Conservation (phyloP, 2,797 vertebrate species). For the Aulostomus chinensis region DNA sequence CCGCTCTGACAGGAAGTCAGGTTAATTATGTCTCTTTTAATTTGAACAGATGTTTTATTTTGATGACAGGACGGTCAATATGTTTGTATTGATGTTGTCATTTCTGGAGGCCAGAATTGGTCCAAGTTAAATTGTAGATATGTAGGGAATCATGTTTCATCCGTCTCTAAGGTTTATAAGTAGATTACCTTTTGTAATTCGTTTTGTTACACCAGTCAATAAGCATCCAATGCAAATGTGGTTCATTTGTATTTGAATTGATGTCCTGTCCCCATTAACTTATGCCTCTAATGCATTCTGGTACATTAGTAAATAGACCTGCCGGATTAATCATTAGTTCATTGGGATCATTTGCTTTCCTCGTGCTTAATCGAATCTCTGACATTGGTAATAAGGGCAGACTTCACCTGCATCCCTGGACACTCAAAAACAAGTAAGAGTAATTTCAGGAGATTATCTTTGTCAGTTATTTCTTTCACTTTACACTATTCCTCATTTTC, state of each 20-base stretch:
- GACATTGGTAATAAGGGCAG: constrained; percentile 94
- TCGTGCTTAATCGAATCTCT: constrained; percentile 86
- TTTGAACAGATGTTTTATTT: constrained; percentile 62
- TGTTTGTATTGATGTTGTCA: constrained; percentile 73
- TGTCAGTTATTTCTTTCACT: constrained; percentile 50
- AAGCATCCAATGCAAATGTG: constrained; percentile 93
- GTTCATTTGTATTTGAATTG: constrained; percentile 99
- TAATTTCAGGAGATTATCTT: constrained; percentile 58
- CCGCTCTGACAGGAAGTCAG: constrained; percentile 44
- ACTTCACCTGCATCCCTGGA: constrained; percentile 82
- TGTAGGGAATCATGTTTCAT: constrained; percentile 83
- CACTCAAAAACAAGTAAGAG: constrained; percentile 80
- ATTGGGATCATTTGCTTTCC: constrained; percentile 95
- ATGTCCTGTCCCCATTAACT: constrained; percentile 99
- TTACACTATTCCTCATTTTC: constrained; percentile 29
- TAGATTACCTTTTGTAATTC: constrained; percentile 95
- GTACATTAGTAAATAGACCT: constrained; percentile 95
- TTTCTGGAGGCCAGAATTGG: constrained; percentile 70
- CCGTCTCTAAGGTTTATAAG: constrained; percentile 88
- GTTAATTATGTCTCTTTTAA: constrained; percentile 57
- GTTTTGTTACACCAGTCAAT: constrained; percentile 97
- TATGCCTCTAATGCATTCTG: constrained; percentile 99
- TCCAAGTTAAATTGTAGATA: constrained; percentile 71
- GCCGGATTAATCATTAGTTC: constrained; percentile 97
- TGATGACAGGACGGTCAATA: constrained; percentile 52